phyloP scores from a whole-genome alignment of 2,113 vertebrate genomes.

The Sylvicapra grimmia region DNA sequence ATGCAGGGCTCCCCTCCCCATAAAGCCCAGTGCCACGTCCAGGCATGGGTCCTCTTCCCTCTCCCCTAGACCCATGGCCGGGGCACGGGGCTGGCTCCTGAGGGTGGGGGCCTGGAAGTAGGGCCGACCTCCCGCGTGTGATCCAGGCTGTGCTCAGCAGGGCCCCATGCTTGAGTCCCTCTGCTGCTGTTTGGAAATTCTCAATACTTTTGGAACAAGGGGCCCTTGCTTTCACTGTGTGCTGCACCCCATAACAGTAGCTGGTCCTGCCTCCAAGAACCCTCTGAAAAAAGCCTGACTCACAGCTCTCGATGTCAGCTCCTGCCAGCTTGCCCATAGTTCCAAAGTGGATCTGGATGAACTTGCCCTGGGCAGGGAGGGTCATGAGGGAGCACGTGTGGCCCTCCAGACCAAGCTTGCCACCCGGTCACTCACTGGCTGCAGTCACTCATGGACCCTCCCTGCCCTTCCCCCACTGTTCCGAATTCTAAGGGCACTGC shows the following conservation, averaged over 20 bases:
- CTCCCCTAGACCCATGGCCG: not conserved
- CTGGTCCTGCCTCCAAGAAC: not conserved
- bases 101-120: fast-evolving
- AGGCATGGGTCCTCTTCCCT: not conserved
- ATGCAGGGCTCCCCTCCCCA: not conserved
- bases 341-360: slow-evolving; percentile 77
- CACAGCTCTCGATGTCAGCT: slow-evolving; percentile 71
- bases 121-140: not conserved
- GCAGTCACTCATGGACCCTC: fast-evolving
- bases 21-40: not conserved
- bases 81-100: not conserved
- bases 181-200: not conserved
- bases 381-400: fast-evolving
- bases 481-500: not conserved
- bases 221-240: not conserved
- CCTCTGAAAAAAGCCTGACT: not conserved
- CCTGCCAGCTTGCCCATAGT: slow-evolving; percentile 69
- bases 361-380: slow-evolving; percentile 71
- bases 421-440: not conserved
- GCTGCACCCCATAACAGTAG: not conserved
- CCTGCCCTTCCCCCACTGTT: fast-evolving
- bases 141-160: not conserved
- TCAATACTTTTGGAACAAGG: not conserved
- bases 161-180: fast-evolving
- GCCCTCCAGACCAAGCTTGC: not conserved